Evolutionary conservation across 1,140 invertebrate species (phyloP).

Genomic region (Andrena cerasifolii): DNA sequence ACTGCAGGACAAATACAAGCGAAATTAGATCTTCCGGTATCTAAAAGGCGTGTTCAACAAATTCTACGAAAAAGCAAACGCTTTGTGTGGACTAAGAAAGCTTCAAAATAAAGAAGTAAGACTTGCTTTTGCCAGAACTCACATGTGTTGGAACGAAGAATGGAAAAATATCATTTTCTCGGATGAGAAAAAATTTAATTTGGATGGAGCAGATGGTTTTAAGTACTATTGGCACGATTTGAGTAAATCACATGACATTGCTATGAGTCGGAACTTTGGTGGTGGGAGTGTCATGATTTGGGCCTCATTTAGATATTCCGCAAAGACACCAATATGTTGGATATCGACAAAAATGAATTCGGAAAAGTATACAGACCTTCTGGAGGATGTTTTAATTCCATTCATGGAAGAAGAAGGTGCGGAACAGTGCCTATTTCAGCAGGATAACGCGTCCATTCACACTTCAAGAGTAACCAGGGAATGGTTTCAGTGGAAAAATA

Average conservation of each 20-base stretch:
- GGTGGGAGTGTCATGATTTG: no score
- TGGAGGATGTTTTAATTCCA: background rate
- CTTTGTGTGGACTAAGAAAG: background rate
- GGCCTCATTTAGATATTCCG: no score
- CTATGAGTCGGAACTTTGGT: no score
- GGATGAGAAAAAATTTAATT: background rate
- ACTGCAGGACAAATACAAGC: background rate
- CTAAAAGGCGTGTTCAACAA: constrained; percentile 1
- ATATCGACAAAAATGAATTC: background rate
- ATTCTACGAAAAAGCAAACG: background rate
- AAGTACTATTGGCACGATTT: background rate
- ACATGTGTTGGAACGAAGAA: background rate
- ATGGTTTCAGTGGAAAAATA: background rate
- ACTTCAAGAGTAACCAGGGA: background rate
- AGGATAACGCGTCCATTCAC: background rate
- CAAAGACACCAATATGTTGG: background rate
- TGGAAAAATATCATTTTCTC: background rate
- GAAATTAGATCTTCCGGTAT: background rate
- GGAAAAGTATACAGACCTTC: background rate
- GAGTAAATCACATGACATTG: no score
- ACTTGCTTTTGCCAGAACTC: background rate
- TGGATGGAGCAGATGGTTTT: background rate
- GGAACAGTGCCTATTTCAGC: background rate
- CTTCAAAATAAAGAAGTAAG: background rate
- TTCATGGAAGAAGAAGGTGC: background rate